Conservation (phyloP, 2,113 vertebrate species). For the Pseudorectes ferrugineus region DNA sequence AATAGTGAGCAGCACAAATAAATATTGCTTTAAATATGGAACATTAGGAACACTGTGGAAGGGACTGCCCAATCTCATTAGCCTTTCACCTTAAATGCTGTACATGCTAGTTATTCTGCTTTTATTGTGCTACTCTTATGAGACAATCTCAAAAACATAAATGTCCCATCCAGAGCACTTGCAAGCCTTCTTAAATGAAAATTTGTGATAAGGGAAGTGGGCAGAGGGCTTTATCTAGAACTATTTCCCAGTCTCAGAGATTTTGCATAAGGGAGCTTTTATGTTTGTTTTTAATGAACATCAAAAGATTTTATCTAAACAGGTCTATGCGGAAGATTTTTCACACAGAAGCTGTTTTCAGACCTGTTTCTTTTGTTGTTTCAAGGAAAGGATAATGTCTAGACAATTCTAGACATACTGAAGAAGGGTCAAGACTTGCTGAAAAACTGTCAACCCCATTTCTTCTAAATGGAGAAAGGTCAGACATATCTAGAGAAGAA, state of each 20-base stretch:
- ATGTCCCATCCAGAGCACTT: background rate
- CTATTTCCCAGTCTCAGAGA: background rate
- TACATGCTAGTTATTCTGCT: background rate
- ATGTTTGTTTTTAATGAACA: background rate
- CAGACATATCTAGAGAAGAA: background rate
- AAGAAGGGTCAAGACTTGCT: background rate
- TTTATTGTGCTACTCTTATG: background rate
- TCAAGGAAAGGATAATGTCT: background rate
- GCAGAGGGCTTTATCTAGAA: background rate
- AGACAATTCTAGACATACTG: background rate
- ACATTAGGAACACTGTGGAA: background rate
- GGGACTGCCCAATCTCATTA: background rate
- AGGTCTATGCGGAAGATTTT: background rate
- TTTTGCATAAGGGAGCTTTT: rapidly evolving
- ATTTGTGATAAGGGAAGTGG: background rate
- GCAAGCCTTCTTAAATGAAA: background rate
- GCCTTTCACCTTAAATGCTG: background rate
- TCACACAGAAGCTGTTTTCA: background rate
- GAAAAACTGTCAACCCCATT: background rate
- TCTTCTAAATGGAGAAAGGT: background rate
- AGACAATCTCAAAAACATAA: background rate
- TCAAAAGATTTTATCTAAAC: background rate
- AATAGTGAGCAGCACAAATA: background rate
- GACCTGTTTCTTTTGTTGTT: background rate
- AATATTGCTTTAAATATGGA: background rate